Base-by-base conservation (phyloP, 2,888 invertebrate genomes). In the Periphyllus acericola region DNA sequence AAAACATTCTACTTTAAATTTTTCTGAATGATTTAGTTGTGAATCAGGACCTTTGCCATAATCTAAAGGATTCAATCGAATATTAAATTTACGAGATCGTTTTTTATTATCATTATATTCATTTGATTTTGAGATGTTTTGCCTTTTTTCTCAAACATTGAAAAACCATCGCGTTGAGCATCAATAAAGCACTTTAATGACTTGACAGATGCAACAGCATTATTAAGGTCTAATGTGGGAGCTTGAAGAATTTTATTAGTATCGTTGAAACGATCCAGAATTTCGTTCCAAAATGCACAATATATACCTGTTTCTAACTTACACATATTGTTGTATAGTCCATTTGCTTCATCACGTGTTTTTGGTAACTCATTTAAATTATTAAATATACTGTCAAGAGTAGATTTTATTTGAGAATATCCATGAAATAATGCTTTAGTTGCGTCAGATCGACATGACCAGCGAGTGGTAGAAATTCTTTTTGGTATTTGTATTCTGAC, bases 211-310 rank as follows among this genome's bases (percentile, higher is more conserved):
- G 52, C 78, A 55, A 78, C 78, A 78, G 78, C 78, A 78, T 78
- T 78, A 78, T 78, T 78, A 52, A 78, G 78, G 55, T 78, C 78
- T 78, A 78, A 78, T 78, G 78, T 78, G 46, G 78, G 78, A 78
- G 52, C 78, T 78, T 78, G 71, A 78, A 78, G 78, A 52, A 78
- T 78, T 78, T 78, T 78, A 78, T 78, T 78, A 78, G 78, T 74
- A 32, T 21, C 72, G 32, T 74, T 74, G 32, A 74, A 74, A n/a
- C 72, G 72, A 74, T 74, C 72, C 46, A 78, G 78, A 52, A 78
- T 78, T 78, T 78, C 55, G 78, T 78, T 40, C 78, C 78, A 78
- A 78, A 78, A 78, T 78, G 46, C 46, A 78, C 78, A 78, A 78
- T 78, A 78, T 78, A 78, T 29, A 78, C 78, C 78, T 78, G 78